Evolutionary conservation across 2,113 vertebrate genomes (phyloP).

Genomic region (Oryctolagus cuniculus): mOryCun1.1 NC_091434.1:10902001-10902500

Average conservation of each 20-base stretch:
- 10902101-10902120: not conserved
- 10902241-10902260: not conserved
- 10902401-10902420: no score
- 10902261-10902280: not conserved
- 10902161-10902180: not conserved
- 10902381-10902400: no score
- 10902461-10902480: no score
- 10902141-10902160: not conserved
- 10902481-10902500: no score
- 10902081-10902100: not conserved
- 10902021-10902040: not conserved
- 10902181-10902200: not conserved
- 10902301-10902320: no score
- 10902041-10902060: not conserved
- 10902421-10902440: no score
- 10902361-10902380: no score
- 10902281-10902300: not conserved
- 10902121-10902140: not conserved
- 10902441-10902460: no score
- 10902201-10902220: not conserved
- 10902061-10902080: not conserved
- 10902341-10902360: no score
- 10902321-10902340: no score
- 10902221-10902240: not conserved
- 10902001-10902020: not conserved